These are phyloP conservation scores for Ctena decussata DNA, from an alignment of 2,888 invertebrate species.

Conservation along the genomic window DNA sequence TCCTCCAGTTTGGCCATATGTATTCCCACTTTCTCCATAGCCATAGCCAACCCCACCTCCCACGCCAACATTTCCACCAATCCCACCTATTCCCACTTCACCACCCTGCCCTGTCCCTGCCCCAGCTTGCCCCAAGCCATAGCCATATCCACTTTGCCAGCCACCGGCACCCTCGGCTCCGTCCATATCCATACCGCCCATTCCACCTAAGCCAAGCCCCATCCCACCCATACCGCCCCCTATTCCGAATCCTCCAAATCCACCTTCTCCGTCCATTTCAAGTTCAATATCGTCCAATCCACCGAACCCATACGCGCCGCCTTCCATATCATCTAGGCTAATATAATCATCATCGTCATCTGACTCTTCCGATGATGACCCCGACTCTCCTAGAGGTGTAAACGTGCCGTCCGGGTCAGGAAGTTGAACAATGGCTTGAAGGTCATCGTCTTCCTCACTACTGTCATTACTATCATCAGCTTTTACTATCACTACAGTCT, in stretches of 20 bases:
- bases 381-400: background rate
- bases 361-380: background rate
- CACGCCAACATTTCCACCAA: background rate
- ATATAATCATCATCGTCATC: background rate
- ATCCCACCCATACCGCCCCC: background rate
- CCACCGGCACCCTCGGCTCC: background rate
- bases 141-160: background rate
- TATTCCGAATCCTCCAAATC: background rate
- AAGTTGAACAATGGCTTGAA: background rate
- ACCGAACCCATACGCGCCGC: background rate
- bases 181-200: background rate
- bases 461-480: background rate
- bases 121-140: background rate
- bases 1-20: too few relatives aligned
- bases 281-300: background rate
- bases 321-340: background rate
- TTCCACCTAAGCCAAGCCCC: background rate
- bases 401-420: background rate
- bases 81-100: background rate
- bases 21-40: too few relatives aligned
- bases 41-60: background rate
- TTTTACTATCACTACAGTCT: background rate
- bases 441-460: background rate
- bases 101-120: background rate
- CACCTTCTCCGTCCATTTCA: background rate